Conservation (phyloP, 1,140 invertebrate genomes). For the Drosophila teissieri region DNA sequence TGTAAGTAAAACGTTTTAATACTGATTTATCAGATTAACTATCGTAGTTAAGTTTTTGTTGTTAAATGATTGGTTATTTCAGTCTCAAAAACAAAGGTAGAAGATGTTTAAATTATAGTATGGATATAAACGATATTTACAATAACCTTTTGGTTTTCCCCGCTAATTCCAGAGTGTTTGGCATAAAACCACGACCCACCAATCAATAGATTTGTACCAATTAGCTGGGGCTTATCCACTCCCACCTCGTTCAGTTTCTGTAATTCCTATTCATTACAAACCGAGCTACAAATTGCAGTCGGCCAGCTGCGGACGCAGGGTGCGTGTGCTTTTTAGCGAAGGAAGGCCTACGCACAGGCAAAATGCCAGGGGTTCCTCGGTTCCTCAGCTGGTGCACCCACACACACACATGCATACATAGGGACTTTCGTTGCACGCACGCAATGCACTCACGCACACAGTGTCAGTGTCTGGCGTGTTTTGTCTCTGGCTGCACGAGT, state of each 20-base stretch:
- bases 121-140: not conserved
- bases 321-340: constrained; percentile 22
- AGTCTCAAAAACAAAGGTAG: too few species aligned
- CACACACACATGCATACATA: constrained; percentile 14
- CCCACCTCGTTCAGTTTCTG: not conserved
- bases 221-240: constrained; percentile 19
- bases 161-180: not conserved
- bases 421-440: constrained; percentile 23
- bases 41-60: too few species aligned
- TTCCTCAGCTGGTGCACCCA: constrained; percentile 9
- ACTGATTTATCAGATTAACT: too few species aligned
- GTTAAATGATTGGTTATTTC: too few species aligned
- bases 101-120: too few species aligned
- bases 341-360: constrained; percentile 42
- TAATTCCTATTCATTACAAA: constrained; percentile 40
- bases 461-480: constrained; percentile 63
- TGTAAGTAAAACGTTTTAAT: too few species aligned
- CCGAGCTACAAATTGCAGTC: constrained; percentile 33
- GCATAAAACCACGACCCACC: not conserved
- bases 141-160: not conserved
- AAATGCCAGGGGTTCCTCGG: constrained; percentile 38
- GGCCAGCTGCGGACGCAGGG: constrained; percentile 31
- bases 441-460: constrained; percentile 57
- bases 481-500: constrained; percentile 21
- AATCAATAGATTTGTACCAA: constrained; percentile 20